These are phyloP conservation scores for Burhinus bistriatus DNA, from an alignment of 2,113 vertebrate species.

Conservation along the genomic window DNA sequence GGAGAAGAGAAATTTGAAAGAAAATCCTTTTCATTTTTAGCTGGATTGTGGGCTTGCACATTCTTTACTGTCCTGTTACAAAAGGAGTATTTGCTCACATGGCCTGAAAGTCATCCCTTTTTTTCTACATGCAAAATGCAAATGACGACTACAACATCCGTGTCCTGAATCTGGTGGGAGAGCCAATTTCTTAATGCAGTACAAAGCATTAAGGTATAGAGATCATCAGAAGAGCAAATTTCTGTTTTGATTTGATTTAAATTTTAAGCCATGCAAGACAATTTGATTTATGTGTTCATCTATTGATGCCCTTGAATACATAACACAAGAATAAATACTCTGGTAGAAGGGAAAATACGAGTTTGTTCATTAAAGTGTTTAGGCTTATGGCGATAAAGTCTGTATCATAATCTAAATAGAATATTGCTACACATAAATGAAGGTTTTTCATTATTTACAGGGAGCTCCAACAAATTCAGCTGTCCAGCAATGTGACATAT, in stretches of 20 bases:
- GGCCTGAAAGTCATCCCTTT: background rate
- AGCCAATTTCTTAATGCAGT: background rate
- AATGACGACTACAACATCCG: background rate
- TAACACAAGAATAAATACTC: background rate
- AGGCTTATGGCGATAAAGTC: background rate
- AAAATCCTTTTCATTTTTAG: background rate
- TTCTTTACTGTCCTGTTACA: background rate
- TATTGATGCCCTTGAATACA: background rate
- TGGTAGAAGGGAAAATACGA: background rate
- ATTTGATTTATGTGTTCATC: background rate
- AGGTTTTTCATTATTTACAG: background rate
- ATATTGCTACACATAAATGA: background rate
- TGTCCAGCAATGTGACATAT: background rate
- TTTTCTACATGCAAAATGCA: background rate
- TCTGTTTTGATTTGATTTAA: background rate
- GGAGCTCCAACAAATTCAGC: background rate
- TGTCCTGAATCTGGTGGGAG: background rate
- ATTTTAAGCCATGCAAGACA: background rate
- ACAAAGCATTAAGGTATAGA: background rate
- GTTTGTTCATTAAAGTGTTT: background rate
- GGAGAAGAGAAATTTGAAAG: background rate
- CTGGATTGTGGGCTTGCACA: background rate
- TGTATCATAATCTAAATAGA: background rate
- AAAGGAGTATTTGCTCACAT: background rate
- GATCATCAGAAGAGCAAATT: background rate